Evolutionary conservation across 2,888 invertebrate genomes (phyloP).

Genomic region (Apamea crenata): DNA sequence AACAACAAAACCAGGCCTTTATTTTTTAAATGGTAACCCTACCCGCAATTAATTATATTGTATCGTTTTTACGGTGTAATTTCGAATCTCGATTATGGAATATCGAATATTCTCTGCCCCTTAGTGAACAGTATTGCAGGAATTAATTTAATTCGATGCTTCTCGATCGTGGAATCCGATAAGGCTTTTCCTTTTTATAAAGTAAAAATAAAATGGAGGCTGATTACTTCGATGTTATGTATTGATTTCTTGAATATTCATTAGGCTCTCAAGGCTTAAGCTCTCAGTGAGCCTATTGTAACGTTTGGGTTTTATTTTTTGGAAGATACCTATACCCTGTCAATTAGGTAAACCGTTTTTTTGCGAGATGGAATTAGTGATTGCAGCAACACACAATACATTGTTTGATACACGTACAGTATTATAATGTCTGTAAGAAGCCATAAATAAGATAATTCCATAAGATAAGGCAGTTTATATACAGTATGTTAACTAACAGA

Average conservation of each 20-base stretch:
- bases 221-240: conserved; percentile 12
- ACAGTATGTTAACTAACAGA: too few relatives aligned
- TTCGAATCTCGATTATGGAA: conserved; percentile 39
- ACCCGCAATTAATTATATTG: conserved; percentile 46
- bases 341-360: too few relatives aligned
- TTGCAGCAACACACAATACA: too few relatives aligned
- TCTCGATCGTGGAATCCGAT: conserved; percentile 35
- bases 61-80: conserved; percentile 32
- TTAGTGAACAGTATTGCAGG: conserved; percentile 30
- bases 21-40: conserved; percentile 27
- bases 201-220: conserved; percentile 13
- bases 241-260: conserved; percentile 45
- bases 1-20: not conserved
- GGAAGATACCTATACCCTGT: too few relatives aligned
- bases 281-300: not conserved
- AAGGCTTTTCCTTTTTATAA: conserved; percentile 21
- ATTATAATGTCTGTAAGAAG: too few relatives aligned
- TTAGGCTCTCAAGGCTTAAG: conserved; percentile 1
- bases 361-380: too few relatives aligned
- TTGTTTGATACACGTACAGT: too few relatives aligned
- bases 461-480: too few relatives aligned
- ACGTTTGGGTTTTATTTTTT: not conserved
- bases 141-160: conserved; percentile 55
- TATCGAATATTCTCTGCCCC: conserved; percentile 48
- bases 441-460: too few relatives aligned